Percentiles rank a stretch among this genome's conserved stretches.
Conservation (phyloP, 2,113 vertebrate species). For the Chascanopsetta lugubris region DNA sequence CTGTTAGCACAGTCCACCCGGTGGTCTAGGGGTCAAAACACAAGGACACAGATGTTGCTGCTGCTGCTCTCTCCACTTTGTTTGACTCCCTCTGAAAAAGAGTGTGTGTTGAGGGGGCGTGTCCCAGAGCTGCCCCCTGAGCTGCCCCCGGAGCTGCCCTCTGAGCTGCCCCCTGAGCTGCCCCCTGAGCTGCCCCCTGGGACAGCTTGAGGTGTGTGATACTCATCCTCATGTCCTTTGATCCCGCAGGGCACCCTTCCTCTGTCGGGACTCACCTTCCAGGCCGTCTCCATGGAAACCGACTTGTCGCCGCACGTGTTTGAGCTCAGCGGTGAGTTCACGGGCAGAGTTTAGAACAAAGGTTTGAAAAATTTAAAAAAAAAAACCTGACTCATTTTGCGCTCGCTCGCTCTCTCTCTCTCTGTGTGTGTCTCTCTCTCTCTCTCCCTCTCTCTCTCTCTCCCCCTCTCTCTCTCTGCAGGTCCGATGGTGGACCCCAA, state of each 20-base stretch:
- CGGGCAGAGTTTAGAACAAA: slow-evolving; percentile 12
- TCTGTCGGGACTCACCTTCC: slow-evolving; percentile 80
- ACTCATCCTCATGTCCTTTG: neutral
- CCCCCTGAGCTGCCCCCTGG: too few species aligned
- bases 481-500: slow-evolving; percentile 84
- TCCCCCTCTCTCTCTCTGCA: slow-evolving; percentile 47
- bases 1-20: too few species aligned
- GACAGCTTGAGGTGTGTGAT: too few species aligned
- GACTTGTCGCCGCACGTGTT: slow-evolving; percentile 69
- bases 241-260: slow-evolving; percentile 83
- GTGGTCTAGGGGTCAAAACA: too few species aligned
- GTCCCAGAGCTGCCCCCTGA: too few species aligned
- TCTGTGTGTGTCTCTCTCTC: slow-evolving; percentile 13
- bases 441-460: slow-evolving; percentile 10
- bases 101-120: too few species aligned
- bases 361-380: neutral
- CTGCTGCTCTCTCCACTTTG: too few species aligned
- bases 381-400: neutral
- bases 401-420: slow-evolving; percentile 6
- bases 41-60: too few species aligned
- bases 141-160: too few species aligned
- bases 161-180: too few species aligned
- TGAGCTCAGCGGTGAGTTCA: slow-evolving; percentile 83
- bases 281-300: slow-evolving; percentile 47
- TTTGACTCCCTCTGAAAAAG: too few species aligned